Percentiles rank a stretch among this genome's conserved stretches.
Evolutionary conservation across 2,797 vertebrate genomes (phyloP).

Genomic region (Artibeus lituratus): DNA sequence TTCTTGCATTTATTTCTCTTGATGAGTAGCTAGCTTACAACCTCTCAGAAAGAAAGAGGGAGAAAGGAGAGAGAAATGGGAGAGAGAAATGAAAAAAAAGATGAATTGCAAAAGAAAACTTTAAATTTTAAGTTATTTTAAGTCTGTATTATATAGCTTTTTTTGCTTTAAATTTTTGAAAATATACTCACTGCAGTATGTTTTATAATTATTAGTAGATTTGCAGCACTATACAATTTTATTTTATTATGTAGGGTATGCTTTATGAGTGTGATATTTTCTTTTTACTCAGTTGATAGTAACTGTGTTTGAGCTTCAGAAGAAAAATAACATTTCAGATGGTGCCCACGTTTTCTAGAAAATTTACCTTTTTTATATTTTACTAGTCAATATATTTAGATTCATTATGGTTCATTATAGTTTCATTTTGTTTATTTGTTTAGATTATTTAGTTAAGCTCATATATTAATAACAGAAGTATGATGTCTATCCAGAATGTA

Average conservation of each 20-base stretch:
- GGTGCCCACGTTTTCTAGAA: not conserved
- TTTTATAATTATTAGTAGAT: not conserved
- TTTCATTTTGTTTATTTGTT: not conserved
- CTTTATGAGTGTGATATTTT: not conserved
- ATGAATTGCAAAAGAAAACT: not conserved
- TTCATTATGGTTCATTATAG: not conserved
- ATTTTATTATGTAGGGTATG: not conserved
- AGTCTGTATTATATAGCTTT: not conserved
- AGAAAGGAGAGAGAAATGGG: not conserved
- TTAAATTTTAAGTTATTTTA: not conserved
- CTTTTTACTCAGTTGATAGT: not conserved
- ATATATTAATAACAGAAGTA: not conserved
- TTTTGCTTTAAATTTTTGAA: not conserved
- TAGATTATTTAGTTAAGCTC: not conserved
- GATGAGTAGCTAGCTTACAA: not conserved
- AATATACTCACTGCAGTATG: not conserved
- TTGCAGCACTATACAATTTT: not conserved
- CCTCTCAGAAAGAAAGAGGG: not conserved
- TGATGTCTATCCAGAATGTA: too few relatives aligned
- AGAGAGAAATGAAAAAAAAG: not conserved
- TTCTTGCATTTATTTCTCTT: not conserved
- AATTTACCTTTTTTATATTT: not conserved
- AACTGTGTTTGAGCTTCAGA: not conserved
- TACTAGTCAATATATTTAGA: not conserved
- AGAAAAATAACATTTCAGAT: not conserved